phyloP scores from a whole-genome alignment of 2,797 vertebrate genomes.

The Characodon lateralis region DNA sequence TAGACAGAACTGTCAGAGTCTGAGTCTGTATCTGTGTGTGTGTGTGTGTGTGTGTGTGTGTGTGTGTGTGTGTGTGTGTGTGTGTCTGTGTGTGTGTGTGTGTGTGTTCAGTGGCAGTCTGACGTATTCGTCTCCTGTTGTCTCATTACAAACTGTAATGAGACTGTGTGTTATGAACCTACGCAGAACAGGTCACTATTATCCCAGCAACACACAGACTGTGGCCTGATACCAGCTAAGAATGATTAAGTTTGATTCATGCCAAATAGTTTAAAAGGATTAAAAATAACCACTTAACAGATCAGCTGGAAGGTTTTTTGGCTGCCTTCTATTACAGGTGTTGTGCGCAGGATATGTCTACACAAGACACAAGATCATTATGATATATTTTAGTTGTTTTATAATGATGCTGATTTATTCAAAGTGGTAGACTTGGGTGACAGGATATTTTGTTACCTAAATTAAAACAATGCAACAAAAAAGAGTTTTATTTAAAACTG shows the following conservation, averaged over 20 bases:
- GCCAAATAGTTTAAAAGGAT: neutral
- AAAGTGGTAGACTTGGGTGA: neutral
- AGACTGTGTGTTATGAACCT: neutral
- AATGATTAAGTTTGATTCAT: neutral
- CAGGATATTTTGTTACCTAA: neutral
- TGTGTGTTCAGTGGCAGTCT: slow-evolving; percentile 9
- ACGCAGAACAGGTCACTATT: neutral
- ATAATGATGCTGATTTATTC: neutral
- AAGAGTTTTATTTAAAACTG: neutral
- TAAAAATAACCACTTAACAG: too few relatives aligned
- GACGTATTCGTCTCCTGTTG: neutral
- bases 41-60: too few relatives aligned
- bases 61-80: too few relatives aligned
- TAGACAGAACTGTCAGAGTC: too few relatives aligned
- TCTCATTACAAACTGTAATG: neutral
- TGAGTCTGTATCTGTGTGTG: too few relatives aligned
- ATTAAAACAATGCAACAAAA: neutral
- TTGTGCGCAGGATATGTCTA: neutral
- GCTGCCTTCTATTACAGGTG: neutral
- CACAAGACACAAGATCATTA: neutral
- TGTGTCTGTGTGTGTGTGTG: too few relatives aligned
- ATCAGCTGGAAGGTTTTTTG: neutral
- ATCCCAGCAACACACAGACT: neutral
- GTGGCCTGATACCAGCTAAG: neutral
- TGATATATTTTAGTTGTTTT: neutral